Evolutionary conservation across 2,888 invertebrate species (phyloP).

Genomic region (Oligia latruncula): DNA sequence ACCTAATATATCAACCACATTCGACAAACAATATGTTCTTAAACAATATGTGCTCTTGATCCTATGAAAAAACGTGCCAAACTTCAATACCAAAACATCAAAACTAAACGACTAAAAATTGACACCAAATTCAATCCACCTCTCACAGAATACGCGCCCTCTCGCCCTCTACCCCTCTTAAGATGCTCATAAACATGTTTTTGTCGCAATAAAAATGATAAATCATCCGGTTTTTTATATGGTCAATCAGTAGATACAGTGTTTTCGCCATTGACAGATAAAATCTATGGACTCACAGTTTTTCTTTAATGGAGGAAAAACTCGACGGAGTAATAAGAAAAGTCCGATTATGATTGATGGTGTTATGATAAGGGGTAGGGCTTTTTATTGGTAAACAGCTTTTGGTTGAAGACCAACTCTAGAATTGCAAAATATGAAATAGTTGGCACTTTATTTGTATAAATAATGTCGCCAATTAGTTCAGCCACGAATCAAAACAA

Average conservation of each 20-base stretch:
- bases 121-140: conserved; percentile 21
- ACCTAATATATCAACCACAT: too few species aligned
- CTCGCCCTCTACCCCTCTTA: conserved; percentile 81
- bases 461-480: not conserved
- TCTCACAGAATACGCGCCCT: conserved; percentile 66
- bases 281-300: conserved; percentile 79
- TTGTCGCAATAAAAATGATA: conserved; percentile 90
- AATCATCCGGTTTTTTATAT: conserved; percentile 90
- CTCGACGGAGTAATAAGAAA: conserved; percentile 71
- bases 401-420: conserved; percentile 10
- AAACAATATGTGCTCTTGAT: too few species aligned
- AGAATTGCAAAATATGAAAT: too few species aligned
- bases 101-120: not conserved
- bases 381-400: conserved; percentile 64
- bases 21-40: too few species aligned
- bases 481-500: not conserved
- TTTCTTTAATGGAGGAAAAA: conserved; percentile 72
- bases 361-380: conserved; percentile 71
- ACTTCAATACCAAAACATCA: too few species aligned
- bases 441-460: not conserved
- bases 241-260: conserved; percentile 89
- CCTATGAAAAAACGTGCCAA: too few species aligned
- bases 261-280: conserved; percentile 83
- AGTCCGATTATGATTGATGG: conserved; percentile 73
- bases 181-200: conserved; percentile 91